phyloP scores from a whole-genome alignment of 2,113 vertebrate genomes.

The Dromiciops gliroides region DNA sequence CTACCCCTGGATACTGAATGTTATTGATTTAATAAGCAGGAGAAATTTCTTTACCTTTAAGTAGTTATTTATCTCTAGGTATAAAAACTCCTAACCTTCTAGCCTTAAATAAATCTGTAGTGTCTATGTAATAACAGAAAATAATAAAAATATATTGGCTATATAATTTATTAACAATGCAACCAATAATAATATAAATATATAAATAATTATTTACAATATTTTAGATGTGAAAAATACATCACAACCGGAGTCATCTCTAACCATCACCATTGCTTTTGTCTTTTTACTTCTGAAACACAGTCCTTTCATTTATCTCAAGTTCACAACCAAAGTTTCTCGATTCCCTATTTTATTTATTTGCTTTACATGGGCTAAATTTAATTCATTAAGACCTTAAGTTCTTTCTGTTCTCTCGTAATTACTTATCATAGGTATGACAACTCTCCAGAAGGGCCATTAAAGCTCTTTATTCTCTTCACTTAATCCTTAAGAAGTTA shows the following conservation, averaged over 20 bases:
- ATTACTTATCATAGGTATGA: too few species aligned
- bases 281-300: background rate
- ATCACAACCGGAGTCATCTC: background rate
- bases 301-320: background rate
- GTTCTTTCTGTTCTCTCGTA: background rate
- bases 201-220: background rate
- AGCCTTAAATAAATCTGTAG: background rate
- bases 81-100: background rate
- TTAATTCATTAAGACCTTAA: background rate
- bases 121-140: background rate
- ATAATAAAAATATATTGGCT: background rate
- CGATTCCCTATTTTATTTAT: background rate
- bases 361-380: background rate
- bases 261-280: background rate
- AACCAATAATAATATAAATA: background rate
- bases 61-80: background rate
- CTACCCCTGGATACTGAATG: too few species aligned
- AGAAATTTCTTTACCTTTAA: background rate
- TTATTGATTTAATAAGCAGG: too few species aligned
- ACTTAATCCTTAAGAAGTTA: background rate
- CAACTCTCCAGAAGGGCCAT: background rate
- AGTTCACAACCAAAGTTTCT: background rate
- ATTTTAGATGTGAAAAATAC: background rate
- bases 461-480: background rate
- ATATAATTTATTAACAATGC: background rate